Percentiles rank a stretch among this genome's conserved stretches.
Conservation (phyloP, 2,888 invertebrate genomes). For the Drosophila mercatorum region DNA sequence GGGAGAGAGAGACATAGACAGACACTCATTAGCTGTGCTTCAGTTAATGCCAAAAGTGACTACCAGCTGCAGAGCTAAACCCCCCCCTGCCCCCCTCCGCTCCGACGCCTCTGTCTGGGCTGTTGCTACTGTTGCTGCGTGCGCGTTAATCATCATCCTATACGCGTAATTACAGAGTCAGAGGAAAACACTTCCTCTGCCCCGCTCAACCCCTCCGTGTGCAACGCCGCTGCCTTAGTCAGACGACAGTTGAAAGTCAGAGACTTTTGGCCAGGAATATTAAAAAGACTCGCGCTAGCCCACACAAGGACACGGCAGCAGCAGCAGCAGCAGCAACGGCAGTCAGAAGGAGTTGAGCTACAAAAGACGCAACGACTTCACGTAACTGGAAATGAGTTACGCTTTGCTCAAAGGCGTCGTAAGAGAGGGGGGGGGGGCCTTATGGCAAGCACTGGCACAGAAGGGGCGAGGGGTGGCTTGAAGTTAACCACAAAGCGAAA, state of each 20-base stretch:
- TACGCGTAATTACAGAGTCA: conserved; percentile 81
- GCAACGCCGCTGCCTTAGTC: conserved; percentile 10
- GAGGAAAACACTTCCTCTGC: conserved; percentile 19
- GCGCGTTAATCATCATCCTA: conserved; percentile 82
- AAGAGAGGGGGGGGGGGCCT: background rate
- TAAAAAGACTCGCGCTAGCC: conserved; percentile 68
- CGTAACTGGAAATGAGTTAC: conserved; percentile 33
- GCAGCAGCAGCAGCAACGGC: background rate
- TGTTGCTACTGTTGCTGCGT: conserved; percentile 49
- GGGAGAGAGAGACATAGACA: conserved; percentile 26
- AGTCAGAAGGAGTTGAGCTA: conserved; percentile 40
- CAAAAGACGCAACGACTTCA: conserved; percentile 44
- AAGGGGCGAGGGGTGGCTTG: background rate
- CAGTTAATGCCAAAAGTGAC: conserved; percentile 73
- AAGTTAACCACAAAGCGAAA: conserved; percentile 49
- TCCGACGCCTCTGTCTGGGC: conserved; percentile 8
- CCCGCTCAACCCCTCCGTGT: background rate
- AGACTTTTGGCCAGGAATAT: conserved; percentile 61
- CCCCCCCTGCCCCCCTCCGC: background rate
- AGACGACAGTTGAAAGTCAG: conserved; percentile 36
- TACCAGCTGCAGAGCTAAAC: conserved; percentile 36
- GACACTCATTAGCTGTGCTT: conserved; percentile 79
- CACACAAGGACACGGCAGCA: conserved; percentile 24
- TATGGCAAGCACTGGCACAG: background rate
- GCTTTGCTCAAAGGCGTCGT: background rate